Percentiles rank a stretch among this genome's conserved stretches.
Conservation (phyloP, 2,797 vertebrate genomes). For the Sardinella longiceps region DNA sequence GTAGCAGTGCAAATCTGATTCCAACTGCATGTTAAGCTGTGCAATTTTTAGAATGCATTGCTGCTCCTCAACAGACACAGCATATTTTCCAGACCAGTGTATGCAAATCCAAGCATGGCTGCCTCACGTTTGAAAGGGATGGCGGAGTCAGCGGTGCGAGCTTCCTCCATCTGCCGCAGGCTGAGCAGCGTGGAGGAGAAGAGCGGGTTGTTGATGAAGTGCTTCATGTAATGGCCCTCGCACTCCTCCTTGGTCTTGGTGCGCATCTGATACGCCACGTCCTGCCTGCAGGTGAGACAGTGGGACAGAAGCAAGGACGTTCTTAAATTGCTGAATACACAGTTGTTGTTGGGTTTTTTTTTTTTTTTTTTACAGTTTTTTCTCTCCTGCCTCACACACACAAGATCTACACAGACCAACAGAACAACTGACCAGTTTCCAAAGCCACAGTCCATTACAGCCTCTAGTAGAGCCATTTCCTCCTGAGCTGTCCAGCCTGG, state of each 20-base stretch:
- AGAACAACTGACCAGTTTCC: conserved; percentile 93
- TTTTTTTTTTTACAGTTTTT: no score
- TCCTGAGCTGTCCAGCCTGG: conserved; percentile 93
- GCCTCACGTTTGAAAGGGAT: conserved; percentile 92
- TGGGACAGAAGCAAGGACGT: neutral
- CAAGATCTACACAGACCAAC: no score
- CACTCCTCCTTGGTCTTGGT: conserved; percentile 97
- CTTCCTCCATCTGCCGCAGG: conserved; percentile 89
- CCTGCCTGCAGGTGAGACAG: conserved; percentile 82
- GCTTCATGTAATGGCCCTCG: conserved; percentile 98
- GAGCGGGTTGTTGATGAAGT: conserved; percentile 97
- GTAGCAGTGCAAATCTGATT: no score
- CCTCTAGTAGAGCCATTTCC: conserved; percentile 90
- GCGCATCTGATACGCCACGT: conserved; percentile 97
- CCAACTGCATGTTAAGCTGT: no score
- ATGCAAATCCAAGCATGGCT: neutral
- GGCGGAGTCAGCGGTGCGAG: conserved; percentile 83
- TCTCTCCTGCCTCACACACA: no score
- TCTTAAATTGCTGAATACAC: neutral
- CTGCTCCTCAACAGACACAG: no score
- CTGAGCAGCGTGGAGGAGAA: conserved; percentile 93
- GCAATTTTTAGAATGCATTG: no score
- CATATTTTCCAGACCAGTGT: no score
- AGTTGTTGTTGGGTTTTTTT: no score
- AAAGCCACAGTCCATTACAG: conserved; percentile 97